These are phyloP conservation scores for Lasioglossum calceatum DNA, from an alignment of 2,888 invertebrate species.

Conservation along the genomic window DNA sequence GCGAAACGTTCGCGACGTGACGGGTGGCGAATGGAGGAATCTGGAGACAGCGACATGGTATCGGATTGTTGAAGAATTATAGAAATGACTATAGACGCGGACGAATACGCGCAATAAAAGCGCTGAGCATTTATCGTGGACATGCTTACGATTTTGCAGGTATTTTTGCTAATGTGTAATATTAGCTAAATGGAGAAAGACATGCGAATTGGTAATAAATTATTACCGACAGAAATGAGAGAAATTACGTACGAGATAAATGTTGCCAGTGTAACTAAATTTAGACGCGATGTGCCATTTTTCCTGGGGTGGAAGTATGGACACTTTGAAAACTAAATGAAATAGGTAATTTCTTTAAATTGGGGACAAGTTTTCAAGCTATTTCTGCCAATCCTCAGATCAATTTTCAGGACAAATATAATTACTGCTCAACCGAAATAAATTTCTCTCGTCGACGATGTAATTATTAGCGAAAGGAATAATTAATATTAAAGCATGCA, in stretches of 20 bases:
- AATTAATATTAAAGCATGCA: too few relatives aligned
- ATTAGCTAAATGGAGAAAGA: not conserved
- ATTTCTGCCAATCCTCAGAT: not conserved
- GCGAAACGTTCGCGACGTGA: slow-evolving; percentile 11
- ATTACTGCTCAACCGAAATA: too few relatives aligned
- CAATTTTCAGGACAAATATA: not conserved
- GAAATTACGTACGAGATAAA: not conserved
- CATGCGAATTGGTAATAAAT: not conserved
- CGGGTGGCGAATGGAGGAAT: not conserved
- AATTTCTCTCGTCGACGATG: too few relatives aligned
- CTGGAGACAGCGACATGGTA: not conserved
- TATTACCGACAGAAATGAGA: not conserved
- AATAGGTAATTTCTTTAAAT: not conserved
- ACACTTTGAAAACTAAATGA: not conserved
- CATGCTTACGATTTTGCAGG: not conserved
- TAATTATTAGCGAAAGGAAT: too few relatives aligned
- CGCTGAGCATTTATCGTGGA: not conserved
- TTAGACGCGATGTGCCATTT: not conserved
- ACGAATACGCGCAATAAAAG: not conserved
- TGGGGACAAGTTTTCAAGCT: not conserved
- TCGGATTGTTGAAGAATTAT: slow-evolving; percentile 1
- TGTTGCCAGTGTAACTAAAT: not conserved
- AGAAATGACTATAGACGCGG: not conserved
- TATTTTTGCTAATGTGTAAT: not conserved
- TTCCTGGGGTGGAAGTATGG: not conserved